Evolutionary conservation across 2,888 invertebrate genomes (phyloP).

Genomic region (Oscheius sp.): DNA sequence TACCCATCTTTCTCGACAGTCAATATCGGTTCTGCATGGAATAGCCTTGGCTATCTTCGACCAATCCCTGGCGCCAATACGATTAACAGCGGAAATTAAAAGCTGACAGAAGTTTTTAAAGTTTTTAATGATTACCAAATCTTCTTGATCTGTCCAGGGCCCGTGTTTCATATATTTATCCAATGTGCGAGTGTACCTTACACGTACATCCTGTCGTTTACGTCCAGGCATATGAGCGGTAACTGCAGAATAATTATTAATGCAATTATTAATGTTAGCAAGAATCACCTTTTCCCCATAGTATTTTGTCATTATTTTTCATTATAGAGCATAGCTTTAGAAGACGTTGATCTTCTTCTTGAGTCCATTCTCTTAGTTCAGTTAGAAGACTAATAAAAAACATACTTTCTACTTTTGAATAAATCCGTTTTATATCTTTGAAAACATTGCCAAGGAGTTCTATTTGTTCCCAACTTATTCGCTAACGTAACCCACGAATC

Average conservation of each 20-base stretch:
- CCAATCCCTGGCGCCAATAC: constrained; percentile 62
- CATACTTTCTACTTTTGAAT: constrained; percentile 39
- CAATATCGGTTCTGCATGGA: constrained; percentile 70
- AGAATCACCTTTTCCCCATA: constrained; percentile 79
- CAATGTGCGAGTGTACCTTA: constrained; percentile 61
- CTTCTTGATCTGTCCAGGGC: constrained; percentile 68
- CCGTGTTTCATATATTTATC: constrained; percentile 61
- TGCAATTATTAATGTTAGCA: not conserved
- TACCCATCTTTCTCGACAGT: constrained; percentile 74
- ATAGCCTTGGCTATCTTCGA: constrained; percentile 68
- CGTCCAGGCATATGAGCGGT: constrained; percentile 67
- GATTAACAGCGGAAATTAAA: constrained; percentile 57
- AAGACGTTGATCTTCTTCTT: constrained; percentile 81
- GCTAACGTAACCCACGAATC: constrained; percentile 63
- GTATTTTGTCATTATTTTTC: constrained; percentile 80
- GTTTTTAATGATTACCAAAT: constrained; percentile 48
- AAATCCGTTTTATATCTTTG: constrained; percentile 74
- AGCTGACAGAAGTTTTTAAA: constrained; percentile 50
- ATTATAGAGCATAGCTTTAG: constrained; percentile 79
- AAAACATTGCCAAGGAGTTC: constrained; percentile 75
- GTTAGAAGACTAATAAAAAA: not conserved
- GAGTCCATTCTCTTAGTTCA: constrained; percentile 78
- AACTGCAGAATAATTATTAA: constrained; percentile 55
- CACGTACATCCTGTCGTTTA: constrained; percentile 59
- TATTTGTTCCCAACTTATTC: constrained; percentile 65